Base-by-base conservation (phyloP, 2,113 vertebrate genomes). In the Holacanthus passer region DNA sequence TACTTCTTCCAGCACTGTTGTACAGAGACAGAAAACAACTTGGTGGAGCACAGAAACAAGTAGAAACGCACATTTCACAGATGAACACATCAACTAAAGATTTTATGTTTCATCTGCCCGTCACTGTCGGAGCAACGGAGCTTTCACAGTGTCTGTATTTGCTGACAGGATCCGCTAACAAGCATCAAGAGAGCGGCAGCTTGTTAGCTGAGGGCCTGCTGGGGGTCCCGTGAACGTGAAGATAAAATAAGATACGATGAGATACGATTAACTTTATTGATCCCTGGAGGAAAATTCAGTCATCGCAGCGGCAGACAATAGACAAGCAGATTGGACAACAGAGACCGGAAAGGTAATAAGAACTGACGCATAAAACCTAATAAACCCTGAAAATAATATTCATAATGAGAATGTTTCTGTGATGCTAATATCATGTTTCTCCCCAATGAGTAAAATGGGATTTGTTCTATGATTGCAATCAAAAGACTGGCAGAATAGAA, bases 211-310 rank as follows among this genome's bases (percentile, higher is more conserved):
- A 68, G 50, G 2, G 27, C 7, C 48, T 0, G 3, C 37, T 0
- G 1, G 63, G 68, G 55, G 19, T 17, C 29, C 10, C 1, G 17
- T 2, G 41, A 8, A n/a, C 50, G 29, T 16, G 47, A 63, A n/a
- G 52, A 37, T 56, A 35, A 71, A 72, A 79, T 76, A 79, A 83
- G 59, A 71, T 53, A 20, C 47, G 55, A 77, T 62, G 55, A 81
- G 76, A 85, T 66, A 39, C 2, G 32, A 83, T 89, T 83, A 72
- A 58, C 55, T 79, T 83, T 85, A 91, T 83, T 76, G 77, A 87
- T 91, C 87, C 87, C 89, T 9, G 62, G 80, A 68, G 89, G 76
- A 48, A 77, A 4, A 71, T 78, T 43, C 9, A 6, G 50, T 73
- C 48, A 41, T 1, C 3, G 48, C 80, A 60, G 78, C 50, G 22